Evolutionary conservation across 2,888 invertebrate species (phyloP), one percentile per base, ranked within the genome.

Genomic region (Caenorhabditis virilis): DNA sequence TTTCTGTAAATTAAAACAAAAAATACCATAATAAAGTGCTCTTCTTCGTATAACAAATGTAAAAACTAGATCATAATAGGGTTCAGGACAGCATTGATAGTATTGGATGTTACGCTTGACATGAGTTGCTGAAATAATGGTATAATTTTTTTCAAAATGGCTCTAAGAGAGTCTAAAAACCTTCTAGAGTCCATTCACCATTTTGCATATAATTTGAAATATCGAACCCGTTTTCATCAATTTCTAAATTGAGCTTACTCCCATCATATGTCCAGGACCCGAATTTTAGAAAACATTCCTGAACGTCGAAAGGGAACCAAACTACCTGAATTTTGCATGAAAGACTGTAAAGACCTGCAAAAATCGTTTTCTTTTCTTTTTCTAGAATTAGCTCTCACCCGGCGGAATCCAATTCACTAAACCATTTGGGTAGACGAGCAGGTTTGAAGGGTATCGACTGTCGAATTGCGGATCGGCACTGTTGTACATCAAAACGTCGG

Each of bases 231-330:
- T 72, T 74, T 13, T 74, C 77, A 25, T 78, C 77, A 33, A 74
- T 64, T 42, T 69, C 65, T 20, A 78, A 47, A 22, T 77, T 74
- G n/a, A 78, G 42, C 54, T 76, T 76, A 0, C 68, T 55, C 9
- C 78, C 76, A 42, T 77, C 76, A 56, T 72, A 78, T 1, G 78
- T 78, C 78, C 78, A 78, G 6, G 76, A 76, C 5, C 78, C 78
- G 42, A 78, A 78, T 65, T 78, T 78, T 50, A 78, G 55, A 36
- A 67, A 71, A 39, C 78, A 78, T 33, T 64, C 55, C 46, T 97
- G 95, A 87, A 95, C 93, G 86, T 97, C 95, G 87, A 95, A 95
- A 72, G 95, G 95, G 87, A 95, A 95, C 94, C 95, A 95, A 80
- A 93, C 94, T 87, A 95, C 95, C 88, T 95, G 93, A 84, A 95